A percentile compares a stretch with the other conserved stretches of the same genome.
These are phyloP conservation scores for Ostrea denselamellosa DNA, from an alignment of 1,140 invertebrate species.

Conservation along the genomic window DNA sequence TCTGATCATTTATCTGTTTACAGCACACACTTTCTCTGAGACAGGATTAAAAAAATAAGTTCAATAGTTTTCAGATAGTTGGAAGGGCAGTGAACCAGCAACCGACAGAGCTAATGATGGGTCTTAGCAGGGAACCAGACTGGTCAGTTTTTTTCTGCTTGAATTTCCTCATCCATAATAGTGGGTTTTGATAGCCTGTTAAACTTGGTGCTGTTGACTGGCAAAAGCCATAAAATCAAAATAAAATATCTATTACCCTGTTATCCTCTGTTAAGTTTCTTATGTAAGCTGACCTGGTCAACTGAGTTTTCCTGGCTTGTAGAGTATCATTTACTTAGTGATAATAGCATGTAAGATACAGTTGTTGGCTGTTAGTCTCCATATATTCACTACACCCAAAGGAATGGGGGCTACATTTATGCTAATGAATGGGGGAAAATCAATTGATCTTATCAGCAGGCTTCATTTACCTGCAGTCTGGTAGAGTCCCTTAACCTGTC, in stretches of 20 bases:
- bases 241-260: constrained; percentile 40
- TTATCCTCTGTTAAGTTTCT: constrained; percentile 26
- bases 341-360: constrained; percentile 28
- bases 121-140: constrained; percentile 19
- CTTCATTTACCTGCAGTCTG: constrained; percentile 12
- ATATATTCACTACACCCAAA: constrained; percentile 1
- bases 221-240: constrained; percentile 30
- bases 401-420: constrained; percentile 24
- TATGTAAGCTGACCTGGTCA: constrained; percentile 37
- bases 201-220: not conserved
- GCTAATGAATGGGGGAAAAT: constrained; percentile 27
- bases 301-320: not conserved
- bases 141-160: not conserved
- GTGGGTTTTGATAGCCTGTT: not conserved
- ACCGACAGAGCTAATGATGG: constrained; percentile 31
- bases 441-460: constrained; percentile 29
- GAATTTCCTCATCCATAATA: not conserved
- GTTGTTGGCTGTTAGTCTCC: constrained; percentile 30
- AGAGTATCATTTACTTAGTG: constrained; percentile 25
- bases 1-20: constrained; percentile 17
- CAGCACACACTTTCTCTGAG: constrained; percentile 3
- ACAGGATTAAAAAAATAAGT: not conserved
- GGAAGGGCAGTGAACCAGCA: constrained; percentile 24
- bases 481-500: not conserved
- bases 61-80: not conserved